phyloP scores from a whole-genome alignment of 2,113 vertebrate species.

The Sander vitreus region DNA sequence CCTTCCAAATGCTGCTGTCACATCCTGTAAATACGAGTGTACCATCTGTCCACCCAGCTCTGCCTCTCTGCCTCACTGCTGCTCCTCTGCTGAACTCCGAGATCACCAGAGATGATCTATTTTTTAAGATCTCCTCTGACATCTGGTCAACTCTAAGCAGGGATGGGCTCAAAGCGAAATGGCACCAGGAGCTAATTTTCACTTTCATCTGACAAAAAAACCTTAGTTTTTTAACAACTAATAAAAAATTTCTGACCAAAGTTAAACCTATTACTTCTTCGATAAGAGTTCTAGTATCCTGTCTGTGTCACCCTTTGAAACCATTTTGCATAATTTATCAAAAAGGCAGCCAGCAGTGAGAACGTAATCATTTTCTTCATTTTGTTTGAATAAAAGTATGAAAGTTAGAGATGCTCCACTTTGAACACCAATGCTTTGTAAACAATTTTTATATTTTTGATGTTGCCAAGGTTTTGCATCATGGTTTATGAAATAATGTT shows the following conservation, averaged over 20 bases:
- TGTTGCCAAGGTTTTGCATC: conserved; percentile 50
- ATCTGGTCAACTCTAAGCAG: neutral
- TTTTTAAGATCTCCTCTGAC: conserved; percentile 20
- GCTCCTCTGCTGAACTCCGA: conserved; percentile 28
- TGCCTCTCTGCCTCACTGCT: conserved; percentile 34
- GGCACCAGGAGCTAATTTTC: neutral
- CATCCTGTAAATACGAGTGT: conserved; percentile 64
- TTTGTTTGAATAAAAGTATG: neutral
- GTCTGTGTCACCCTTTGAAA: neutral
- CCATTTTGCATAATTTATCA: neutral
- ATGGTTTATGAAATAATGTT: conserved; percentile 29
- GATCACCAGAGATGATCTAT: conserved; percentile 29
- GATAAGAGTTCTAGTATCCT: neutral
- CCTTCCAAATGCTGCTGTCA: conserved; percentile 68
- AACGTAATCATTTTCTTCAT: neutral
- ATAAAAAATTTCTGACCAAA: neutral
- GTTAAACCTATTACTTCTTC: neutral
- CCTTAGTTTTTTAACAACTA: neutral
- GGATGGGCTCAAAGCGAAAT: neutral
- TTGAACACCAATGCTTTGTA: neutral
- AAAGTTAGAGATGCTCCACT: neutral
- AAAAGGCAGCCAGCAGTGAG: neutral
- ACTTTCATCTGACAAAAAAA: neutral
- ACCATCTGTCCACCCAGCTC: conserved; percentile 72
- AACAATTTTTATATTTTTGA: neutral